Evolutionary conservation across 1,140 invertebrate species (phyloP).

Genomic region (Eueides isabella): DNA sequence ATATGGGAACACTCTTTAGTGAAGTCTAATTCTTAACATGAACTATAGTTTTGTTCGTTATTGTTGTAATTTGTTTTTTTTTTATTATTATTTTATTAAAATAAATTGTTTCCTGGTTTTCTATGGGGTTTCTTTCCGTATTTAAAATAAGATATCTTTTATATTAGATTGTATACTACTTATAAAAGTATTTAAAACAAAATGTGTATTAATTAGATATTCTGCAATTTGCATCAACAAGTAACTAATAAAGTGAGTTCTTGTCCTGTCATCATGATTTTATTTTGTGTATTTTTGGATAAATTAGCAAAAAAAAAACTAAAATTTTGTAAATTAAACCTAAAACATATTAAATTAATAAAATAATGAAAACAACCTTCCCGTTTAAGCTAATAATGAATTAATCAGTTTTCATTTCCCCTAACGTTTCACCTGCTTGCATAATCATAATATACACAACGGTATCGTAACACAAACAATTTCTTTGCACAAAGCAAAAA

Average conservation of each 20-base stretch:
- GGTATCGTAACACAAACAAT: slow-evolving; percentile 50
- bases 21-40: not conserved
- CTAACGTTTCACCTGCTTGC: not conserved
- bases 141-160: too few species aligned
- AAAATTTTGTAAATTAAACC: not conserved
- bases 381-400: not conserved
- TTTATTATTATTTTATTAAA: not conserved
- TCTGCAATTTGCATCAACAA: too few species aligned
- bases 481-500: slow-evolving; percentile 52
- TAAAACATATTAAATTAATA: not conserved
- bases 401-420: not conserved
- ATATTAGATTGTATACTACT: too few species aligned
- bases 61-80: not conserved
- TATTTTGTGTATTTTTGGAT: too few species aligned
- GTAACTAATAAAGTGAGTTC: too few species aligned
- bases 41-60: not conserved
- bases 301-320: too few species aligned
- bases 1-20: not conserved
- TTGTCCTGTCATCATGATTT: too few species aligned
- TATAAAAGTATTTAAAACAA: too few species aligned
- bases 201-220: too few species aligned
- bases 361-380: not conserved
- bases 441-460: slow-evolving; percentile 6
- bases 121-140: too few species aligned
- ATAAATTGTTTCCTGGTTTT: not conserved